Percentiles rank a stretch among this genome's conserved stretches.
Conservation (phyloP, 1,140 invertebrate species). For the Nixonia krombeini region DNA sequence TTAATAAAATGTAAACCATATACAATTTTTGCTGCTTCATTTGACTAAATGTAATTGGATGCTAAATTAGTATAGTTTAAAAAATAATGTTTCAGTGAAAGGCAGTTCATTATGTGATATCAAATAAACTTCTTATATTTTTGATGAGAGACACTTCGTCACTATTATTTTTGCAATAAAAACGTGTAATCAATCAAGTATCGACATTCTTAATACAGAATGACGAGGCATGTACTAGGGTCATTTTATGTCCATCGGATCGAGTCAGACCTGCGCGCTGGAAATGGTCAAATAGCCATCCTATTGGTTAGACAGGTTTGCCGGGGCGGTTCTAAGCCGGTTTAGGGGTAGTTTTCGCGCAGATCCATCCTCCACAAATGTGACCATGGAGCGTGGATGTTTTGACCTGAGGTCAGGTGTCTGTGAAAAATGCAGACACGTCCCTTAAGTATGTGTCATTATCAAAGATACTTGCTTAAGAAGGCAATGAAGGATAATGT, state of each 20-base stretch:
- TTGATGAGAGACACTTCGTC: not conserved
- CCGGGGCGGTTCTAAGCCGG: conserved; percentile 70
- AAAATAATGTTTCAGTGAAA: too few relatives aligned
- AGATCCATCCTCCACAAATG: conserved; percentile 43
- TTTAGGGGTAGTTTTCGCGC: conserved; percentile 67
- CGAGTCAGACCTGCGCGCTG: conserved; percentile 62
- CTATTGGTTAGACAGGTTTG: conserved; percentile 60
- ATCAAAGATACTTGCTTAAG: conserved; percentile 10
- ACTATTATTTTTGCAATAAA: not conserved
- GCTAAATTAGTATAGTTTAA: too few relatives aligned
- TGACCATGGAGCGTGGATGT: conserved; percentile 24
- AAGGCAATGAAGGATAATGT: too few relatives aligned
- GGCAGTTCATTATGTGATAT: too few relatives aligned
- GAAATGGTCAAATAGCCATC: conserved; percentile 56
- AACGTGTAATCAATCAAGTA: conserved; percentile 25
- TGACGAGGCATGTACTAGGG: conserved; percentile 9
- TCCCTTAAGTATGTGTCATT: conserved; percentile 11
- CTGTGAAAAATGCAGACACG: conserved; percentile 11
- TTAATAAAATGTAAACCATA: too few relatives aligned
- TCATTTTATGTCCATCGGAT: conserved; percentile 52
- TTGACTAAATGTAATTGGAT: too few relatives aligned
- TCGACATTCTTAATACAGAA: conserved; percentile 10
- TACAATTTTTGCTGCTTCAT: too few relatives aligned
- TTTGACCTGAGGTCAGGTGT: conserved; percentile 32
- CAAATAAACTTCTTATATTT: too few relatives aligned